Percentiles rank a stretch among this genome's conserved stretches.
Evolutionary conservation across 2,797 vertebrate species (phyloP).

Genomic region (Hemitrygon akajei): DNA sequence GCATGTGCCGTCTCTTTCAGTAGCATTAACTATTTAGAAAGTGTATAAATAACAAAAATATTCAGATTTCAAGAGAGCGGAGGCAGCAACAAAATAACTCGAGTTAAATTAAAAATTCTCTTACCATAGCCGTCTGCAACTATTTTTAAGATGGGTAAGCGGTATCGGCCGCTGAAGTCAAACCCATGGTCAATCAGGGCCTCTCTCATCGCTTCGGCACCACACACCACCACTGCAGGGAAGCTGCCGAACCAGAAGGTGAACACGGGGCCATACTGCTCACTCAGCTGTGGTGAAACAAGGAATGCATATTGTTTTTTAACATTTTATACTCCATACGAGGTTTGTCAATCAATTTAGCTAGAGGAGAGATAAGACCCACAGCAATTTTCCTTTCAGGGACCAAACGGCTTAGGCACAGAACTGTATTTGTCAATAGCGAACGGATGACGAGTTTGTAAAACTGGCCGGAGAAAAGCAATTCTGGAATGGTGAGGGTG

Average conservation of each 20-base stretch:
- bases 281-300: conserved; percentile 50
- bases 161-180: conserved; percentile 56
- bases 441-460: too few species aligned
- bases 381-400: background rate
- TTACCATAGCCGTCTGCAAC: conserved; percentile 57
- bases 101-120: conserved; percentile 29
- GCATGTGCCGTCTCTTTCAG: too few species aligned
- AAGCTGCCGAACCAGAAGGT: conserved; percentile 56
- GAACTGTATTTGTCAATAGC: too few species aligned
- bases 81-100: background rate
- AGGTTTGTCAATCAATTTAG: background rate
- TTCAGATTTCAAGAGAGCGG: background rate
- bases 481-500: too few species aligned
- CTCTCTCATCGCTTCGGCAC: conserved; percentile 57
- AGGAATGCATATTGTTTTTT: background rate
- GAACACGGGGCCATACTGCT: conserved; percentile 57
- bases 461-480: too few species aligned
- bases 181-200: conserved; percentile 55
- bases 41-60: background rate
- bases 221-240: conserved; percentile 58
- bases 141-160: conserved; percentile 48
- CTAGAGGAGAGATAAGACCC: too few species aligned
- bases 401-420: background rate
- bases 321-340: background rate
- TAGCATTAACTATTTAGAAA: too few species aligned